Base-by-base conservation (phyloP, 2,797 vertebrate genomes). In the Thunnus albacares region DNA sequence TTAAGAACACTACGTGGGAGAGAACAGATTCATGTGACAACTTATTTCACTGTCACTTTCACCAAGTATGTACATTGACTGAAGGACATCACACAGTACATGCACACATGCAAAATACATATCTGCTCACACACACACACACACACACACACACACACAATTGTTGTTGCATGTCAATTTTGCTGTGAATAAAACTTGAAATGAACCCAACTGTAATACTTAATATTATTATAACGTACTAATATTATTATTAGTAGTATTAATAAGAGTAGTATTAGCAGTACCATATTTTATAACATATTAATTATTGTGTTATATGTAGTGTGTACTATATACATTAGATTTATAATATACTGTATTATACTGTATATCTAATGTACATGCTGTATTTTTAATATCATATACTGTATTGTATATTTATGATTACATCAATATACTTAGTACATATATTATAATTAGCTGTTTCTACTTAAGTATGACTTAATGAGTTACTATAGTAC, bases 1-100 rank as follows among this genome's bases (percentile, higher is more conserved):
- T 63, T 38, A 93, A 94, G 87, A 94, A 94, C 90, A 63, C 17
- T 79, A 88, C 83, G 89, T 86, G 88, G 79, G 41, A 87, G 80
- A 90, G 86, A 90, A 57, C 53, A 81, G 61, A 47, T 59, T 84
- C 84, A 83, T 63, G 57, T 65, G 78, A 88, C 90, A 89, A 76
- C 77, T 53, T 65, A 79, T 84, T 91, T 87, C 85, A 88, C 87
- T 89, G 93, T 93, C 91, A 91, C 45, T 58, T 95, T 91, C 93
- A 93, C 92, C 88, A 89, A 86, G 85, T 89, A 86, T 90, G 62
- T 75, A 60, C 81, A 92, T 77, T 90, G 90, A 79, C 90, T 89
- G 90, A 87, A 78, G 52, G 61, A 60, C 13, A 35, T 41, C 38
- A 12, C 41, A 3, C 52, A 66, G 45, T 35, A 43, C 30, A 33